Conservation (phyloP, 1,140 invertebrate species). For the Pachyrhynchus sulphureomaculatus region DNA sequence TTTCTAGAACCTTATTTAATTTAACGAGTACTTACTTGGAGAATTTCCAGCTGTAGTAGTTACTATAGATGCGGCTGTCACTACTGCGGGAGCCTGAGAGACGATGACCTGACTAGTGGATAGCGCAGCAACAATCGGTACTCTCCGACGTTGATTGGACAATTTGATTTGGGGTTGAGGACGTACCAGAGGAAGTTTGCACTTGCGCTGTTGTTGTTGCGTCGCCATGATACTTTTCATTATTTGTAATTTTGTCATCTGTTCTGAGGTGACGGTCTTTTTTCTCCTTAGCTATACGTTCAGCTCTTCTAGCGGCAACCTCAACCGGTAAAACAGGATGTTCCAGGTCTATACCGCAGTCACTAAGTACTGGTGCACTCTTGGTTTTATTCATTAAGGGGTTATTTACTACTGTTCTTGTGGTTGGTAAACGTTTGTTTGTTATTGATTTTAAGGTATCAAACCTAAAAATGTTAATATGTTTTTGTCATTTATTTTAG, state of each 20-base stretch:
- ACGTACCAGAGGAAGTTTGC: constrained; percentile 1
- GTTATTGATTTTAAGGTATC: constrained; percentile 71
- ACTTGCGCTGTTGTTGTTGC: constrained; percentile 37
- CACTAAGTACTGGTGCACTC: constrained; percentile 77
- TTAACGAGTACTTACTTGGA: constrained; percentile 45
- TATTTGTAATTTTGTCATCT: constrained; percentile 47
- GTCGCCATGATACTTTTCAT: constrained; percentile 44
- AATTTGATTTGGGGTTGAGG: not conserved
- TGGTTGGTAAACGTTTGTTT: constrained; percentile 60
- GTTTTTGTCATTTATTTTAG: too few species aligned
- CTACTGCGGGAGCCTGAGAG: constrained; percentile 15
- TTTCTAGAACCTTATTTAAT: too few species aligned
- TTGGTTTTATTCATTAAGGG: constrained; percentile 78
- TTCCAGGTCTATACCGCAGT: constrained; percentile 85
- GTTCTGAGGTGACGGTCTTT: constrained; percentile 48
- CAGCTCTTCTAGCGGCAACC: constrained; percentile 80
- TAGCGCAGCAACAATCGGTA: constrained; percentile 17
- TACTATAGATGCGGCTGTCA: constrained; percentile 50
- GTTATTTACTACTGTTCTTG: constrained; percentile 70
- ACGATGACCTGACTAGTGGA: constrained; percentile 21
- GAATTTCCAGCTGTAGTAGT: constrained; percentile 45
- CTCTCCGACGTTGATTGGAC: constrained; percentile 12
- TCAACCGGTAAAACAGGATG: constrained; percentile 79
- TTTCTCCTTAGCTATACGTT: constrained; percentile 82
- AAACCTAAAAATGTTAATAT: constrained; percentile 56